Percentiles rank a stretch among this genome's conserved stretches.
Evolutionary conservation across 1,140 invertebrate genomes (phyloP).

Genomic region (Apolygus lucorum): DNA sequence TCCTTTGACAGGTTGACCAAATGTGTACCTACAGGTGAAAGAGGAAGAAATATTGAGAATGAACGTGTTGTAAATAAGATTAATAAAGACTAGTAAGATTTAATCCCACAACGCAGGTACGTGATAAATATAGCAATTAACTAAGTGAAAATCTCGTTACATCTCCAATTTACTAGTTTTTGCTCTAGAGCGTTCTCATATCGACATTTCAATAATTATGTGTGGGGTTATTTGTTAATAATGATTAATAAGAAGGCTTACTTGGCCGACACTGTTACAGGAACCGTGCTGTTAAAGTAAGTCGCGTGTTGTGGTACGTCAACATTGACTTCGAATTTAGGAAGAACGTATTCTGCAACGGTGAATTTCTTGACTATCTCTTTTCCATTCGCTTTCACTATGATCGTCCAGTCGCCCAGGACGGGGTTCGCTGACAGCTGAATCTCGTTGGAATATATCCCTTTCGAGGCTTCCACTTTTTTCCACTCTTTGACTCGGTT

Average conservation of each 20-base stretch:
- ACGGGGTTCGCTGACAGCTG: constrained; percentile 73
- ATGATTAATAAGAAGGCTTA: constrained; percentile 43
- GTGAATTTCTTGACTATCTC: constrained; percentile 61
- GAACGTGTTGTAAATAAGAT: too few relatives aligned
- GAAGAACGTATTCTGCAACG: constrained; percentile 85
- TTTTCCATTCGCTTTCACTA: constrained; percentile 51
- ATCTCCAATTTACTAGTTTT: too few relatives aligned
- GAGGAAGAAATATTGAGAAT: too few relatives aligned
- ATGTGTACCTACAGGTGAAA: constrained; percentile 72
- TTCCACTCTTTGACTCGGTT: constrained; percentile 75
- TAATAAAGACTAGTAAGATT: too few relatives aligned
- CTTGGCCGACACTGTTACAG: constrained; percentile 72
- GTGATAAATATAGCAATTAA: too few relatives aligned
- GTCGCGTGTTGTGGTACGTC: constrained; percentile 70
- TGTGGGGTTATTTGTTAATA: constrained; percentile 7
- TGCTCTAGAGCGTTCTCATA: too few relatives aligned
- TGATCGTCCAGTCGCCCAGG: constrained; percentile 86
- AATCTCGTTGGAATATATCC: constrained; percentile 69
- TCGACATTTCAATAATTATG: neutral
- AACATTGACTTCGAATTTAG: constrained; percentile 82
- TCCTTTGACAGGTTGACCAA: constrained; percentile 72
- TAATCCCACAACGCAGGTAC: too few relatives aligned
- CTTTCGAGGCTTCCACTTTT: constrained; percentile 55
- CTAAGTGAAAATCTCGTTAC: too few relatives aligned
- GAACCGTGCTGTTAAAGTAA: constrained; percentile 66